Evolutionary conservation across 1,140 invertebrate species (phyloP), one percentile per base, ranked within the genome.

Genomic region (Drosophila bocqueti): DNA sequence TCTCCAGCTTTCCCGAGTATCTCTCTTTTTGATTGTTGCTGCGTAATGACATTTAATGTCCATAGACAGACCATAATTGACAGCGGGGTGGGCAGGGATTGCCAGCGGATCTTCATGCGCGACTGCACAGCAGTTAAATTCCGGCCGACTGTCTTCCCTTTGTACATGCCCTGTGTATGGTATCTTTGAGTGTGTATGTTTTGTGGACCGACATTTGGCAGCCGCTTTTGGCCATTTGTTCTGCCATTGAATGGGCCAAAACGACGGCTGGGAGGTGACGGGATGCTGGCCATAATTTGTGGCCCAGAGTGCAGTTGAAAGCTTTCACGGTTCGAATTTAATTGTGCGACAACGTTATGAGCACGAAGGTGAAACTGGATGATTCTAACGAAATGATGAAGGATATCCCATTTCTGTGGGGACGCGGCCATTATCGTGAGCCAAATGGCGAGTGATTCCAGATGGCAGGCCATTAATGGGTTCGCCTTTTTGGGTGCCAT

Each of bases 1-100:
- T 13, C n/a, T 49, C 42, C 8, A n/a, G 9, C 18, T 36, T 55
- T 26, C 4, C 65, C 43, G 15, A 42, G 26, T n/a, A 46, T 62
- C 21, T 50, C 72, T 82, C 83, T 36, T 76, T 82, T 84, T 90
- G 81, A 89, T 89, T 90, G 81, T 82, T 90, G 81, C 85, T 79
- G 86, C 85, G 82, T 90, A 90, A 90, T 90, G 85, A 82, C 85
- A 90, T 90, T 91, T 90, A 90, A 90, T 90, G 85, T 85, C 86
- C 82, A 82, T 80, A 71, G 81, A 74, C 78, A 74, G 79, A 71
- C 78, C 85, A 90, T 89, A 89, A 89, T 89, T 89, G 85, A 84
- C 86, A 81, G 54, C 36, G 55, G 40, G 61, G 34, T 3, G 42
- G 49, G 52, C 40, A 76, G 62, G 45, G 52, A 76, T 31, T 45